phyloP scores from a whole-genome alignment of 2,888 invertebrate genomes.

The Norana najaformis region DNA sequence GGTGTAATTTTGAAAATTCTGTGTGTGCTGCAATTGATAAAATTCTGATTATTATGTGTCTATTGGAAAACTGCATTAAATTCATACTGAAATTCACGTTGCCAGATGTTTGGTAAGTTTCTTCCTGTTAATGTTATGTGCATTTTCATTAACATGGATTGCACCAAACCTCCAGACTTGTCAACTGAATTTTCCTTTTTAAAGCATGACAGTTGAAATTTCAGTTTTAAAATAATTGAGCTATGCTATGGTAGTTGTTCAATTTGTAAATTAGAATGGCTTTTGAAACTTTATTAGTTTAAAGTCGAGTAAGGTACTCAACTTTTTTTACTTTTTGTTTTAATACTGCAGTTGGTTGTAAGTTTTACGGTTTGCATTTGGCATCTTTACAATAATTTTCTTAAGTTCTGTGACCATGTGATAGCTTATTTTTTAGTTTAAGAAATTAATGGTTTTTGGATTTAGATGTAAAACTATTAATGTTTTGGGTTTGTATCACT shows the following conservation, averaged over 20 bases:
- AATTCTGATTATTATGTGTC: background rate
- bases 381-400: background rate
- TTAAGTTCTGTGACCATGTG: background rate
- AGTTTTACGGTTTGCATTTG: background rate
- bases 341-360: too few species aligned
- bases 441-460: background rate
- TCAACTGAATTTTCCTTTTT: background rate
- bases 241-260: background rate
- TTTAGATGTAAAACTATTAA: background rate
- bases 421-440: background rate
- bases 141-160: too few species aligned
- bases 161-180: background rate
- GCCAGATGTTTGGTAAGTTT: background rate
- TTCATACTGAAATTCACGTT: background rate
- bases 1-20: background rate
- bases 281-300: background rate
- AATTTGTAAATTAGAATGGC: background rate
- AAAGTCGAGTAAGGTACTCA: background rate
- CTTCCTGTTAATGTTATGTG: too few species aligned
- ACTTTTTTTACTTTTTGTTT: too few species aligned
- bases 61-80: background rate
- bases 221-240: background rate
- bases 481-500: background rate
- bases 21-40: background rate
- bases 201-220: background rate